Base-by-base conservation (phyloP, 2,113 vertebrate species). In the Aleadryas rufinucha region DNA sequence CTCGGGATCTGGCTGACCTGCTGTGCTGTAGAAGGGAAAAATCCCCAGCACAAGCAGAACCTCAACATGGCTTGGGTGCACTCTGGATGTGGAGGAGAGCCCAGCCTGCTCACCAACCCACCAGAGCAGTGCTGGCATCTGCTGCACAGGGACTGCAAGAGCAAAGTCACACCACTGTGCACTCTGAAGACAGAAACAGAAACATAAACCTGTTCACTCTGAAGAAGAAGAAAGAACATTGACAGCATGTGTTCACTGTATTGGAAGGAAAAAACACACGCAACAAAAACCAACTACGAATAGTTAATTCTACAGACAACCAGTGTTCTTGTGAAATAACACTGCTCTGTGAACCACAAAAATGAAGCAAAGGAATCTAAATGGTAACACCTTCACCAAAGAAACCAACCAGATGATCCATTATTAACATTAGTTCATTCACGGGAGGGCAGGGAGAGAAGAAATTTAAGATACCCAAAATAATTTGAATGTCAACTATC, bases 61-160 rank as follows among this genome's bases (percentile, higher is more conserved):
- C 35, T 19, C 6, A 19, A 2, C 41, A 22, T 0, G 0, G 37
- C 31, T 17, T 9, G 60, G 12, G 33, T 8, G 6, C 45, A 19
- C 13, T 19, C 7, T 14, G 41, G 24, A 11, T 10, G 2, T 15
- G 37, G 37, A 33, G 52, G 41, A 27, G 35, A n/a, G n/a, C 52
- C 45, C 28, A 31, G 33, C 0, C 44, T 26, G 4, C 20, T 30
- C 69, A 27, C 37, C 21, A 4, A 6, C 10, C 6, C 24, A 35
- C 7, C 10, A 1, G 37, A 41, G 50, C 12, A 2, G 33, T 0
- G 10, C 37, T 10, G 39, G 18, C 16, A 21, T 4, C n/a, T 11
- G 27, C 31, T 17, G 61, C 52, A 9, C 4, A 4, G 3, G 23
- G 15, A 30, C 9, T n/a, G 44, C 3, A 1, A 22, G 23, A 31